Evolutionary conservation across 2,113 vertebrate genomes (phyloP), one percentile per base, ranked within the genome.

Genomic region (Myrmophylax atrothorax): DNA sequence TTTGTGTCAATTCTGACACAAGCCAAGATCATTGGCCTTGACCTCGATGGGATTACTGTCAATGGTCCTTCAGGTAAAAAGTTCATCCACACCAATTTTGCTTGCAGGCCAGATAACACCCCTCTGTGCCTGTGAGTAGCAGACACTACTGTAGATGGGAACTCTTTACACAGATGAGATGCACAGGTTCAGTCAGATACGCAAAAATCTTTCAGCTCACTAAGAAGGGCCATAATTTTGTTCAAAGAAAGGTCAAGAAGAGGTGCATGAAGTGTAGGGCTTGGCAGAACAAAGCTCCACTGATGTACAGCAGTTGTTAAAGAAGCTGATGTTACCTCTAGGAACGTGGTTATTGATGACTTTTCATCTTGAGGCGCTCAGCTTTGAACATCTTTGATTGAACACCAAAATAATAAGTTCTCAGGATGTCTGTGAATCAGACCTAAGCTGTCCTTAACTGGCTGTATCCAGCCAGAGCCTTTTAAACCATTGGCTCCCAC

Each of bases 281-380:
- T 70, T 47, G 44, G 31, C 19, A 50, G 9, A 35, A 20, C 22
- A 46, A 46, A 76, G 22, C 15, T 35, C 23, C 66, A 24, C 44
- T 31, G 59, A 33, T 0, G 0, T 1, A n/a, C 14, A 76, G 53
- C 67, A 44, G 1, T 2, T 46, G 31, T 7, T n/a, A 44, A 24
- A 70, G 67, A 56, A 50, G 8, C 16, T 4, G 23, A n/a, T 9
- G 20, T 5, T 17, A 10, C 13, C 22, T 33, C n/a, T 1, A 38
- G 49, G 33, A 79, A 53, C 25, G 3, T 42, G 26, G 23, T 38
- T 38, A 44, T 18, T 29, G 29, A 7, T 38, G 42, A 18, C n/a
- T 66, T 60, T 56, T 62, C 46, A 28, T 38, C 67, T 28, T 62
- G 40, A 87, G n/a, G 23, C 18, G 29, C 50, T 91, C 42, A 31